Conservation (phyloP, 2,797 vertebrate species). For the Enteromius mattozi region DNA sequence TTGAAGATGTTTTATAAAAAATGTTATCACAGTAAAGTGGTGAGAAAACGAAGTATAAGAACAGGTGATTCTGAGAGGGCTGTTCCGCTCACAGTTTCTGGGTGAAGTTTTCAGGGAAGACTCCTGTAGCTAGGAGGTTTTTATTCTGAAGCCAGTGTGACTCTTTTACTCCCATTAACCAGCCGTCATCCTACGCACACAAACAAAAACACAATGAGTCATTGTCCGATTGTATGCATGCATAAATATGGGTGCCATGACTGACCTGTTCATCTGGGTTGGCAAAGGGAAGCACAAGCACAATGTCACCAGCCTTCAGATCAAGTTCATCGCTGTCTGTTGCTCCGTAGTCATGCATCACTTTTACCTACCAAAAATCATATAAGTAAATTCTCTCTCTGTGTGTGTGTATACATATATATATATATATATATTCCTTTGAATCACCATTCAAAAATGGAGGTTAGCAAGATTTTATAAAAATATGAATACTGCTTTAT, state of each 20-base stretch:
- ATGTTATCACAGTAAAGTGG: constrained; percentile 14
- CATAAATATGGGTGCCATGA: constrained; percentile 9
- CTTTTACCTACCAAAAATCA: constrained; percentile 73
- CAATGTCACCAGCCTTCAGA: constrained; percentile 87
- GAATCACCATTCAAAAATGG: not conserved
- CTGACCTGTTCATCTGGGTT: constrained; percentile 92
- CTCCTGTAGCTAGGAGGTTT: constrained; percentile 86
- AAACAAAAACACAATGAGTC: constrained; percentile 15
- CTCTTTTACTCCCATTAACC: constrained; percentile 94
- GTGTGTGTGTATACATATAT: not conserved
- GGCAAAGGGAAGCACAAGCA: constrained; percentile 90
- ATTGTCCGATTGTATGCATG: not conserved
- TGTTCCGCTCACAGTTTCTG: constrained; percentile 83
- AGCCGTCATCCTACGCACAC: constrained; percentile 89
- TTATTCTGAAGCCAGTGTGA: constrained; percentile 90
- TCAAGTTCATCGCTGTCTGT: constrained; percentile 92
- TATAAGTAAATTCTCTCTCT: not conserved
- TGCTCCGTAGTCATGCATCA: constrained; percentile 88
- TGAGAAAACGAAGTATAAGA: constrained; percentile 7
- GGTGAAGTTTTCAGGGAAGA: constrained; percentile 98
- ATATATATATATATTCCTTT: not conserved
- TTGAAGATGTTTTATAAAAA: constrained; percentile 32
- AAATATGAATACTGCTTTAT: too few species aligned
- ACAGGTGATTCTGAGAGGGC: constrained; percentile 8
- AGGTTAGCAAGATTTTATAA: too few species aligned